phyloP scores from a whole-genome alignment of 2,888 invertebrate species.

The Crossocerus cetratus region DNA sequence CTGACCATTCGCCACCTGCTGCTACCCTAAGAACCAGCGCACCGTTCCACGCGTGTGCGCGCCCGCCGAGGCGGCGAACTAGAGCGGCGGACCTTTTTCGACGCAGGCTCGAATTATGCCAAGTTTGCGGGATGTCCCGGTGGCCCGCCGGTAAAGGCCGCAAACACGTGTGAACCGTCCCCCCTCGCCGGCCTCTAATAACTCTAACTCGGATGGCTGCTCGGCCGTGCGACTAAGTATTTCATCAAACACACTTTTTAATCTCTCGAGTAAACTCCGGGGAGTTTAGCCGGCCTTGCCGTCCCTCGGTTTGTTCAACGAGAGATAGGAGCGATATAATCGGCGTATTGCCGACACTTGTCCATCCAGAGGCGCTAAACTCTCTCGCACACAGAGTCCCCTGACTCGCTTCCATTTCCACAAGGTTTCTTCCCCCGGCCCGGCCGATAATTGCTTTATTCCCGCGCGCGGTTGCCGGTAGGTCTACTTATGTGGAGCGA shows the following conservation, averaged over 20 bases:
- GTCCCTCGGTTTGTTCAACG: constrained; percentile 36
- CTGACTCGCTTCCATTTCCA: background rate
- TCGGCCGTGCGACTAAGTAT: constrained; percentile 68
- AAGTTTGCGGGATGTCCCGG: background rate
- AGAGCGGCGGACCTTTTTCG: constrained; percentile 1
- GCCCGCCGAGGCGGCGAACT: too few species aligned
- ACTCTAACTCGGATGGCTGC: constrained; percentile 45
- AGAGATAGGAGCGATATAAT: constrained; percentile 39
- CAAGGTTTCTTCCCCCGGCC: background rate
- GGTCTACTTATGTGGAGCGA: constrained; percentile 37
- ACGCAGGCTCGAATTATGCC: constrained; percentile 6
- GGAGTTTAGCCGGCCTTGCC: background rate
- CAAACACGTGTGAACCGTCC: constrained; percentile 33
- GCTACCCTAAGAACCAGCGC: background rate
- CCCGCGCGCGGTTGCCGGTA: background rate
- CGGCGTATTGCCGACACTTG: constrained; percentile 18
- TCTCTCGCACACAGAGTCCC: constrained; percentile 8
- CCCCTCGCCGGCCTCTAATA: constrained; percentile 44
- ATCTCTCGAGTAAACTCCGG: constrained; percentile 63
- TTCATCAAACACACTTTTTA: constrained; percentile 70
- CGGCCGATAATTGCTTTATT: too few species aligned
- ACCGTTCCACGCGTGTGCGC: background rate
- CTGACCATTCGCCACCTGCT: constrained; percentile 10
- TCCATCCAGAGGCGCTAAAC: constrained; percentile 26
- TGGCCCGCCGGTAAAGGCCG: too few species aligned